phyloP scores from a whole-genome alignment of 2,888 invertebrate species.

The Glyphotaelius pellucidus region DNA sequence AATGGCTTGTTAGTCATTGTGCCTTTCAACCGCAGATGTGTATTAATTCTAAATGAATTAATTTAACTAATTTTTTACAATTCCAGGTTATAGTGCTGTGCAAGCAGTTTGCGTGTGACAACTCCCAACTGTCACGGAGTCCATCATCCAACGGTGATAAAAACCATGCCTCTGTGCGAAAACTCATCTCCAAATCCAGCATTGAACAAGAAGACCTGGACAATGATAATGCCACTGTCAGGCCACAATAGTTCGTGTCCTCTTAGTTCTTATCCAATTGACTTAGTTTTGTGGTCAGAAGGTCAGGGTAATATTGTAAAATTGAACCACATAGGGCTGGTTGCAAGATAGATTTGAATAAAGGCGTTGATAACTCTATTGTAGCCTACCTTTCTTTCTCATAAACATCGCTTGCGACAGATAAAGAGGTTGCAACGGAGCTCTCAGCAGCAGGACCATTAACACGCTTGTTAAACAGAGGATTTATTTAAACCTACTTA shows the following conservation, averaged over 20 bases:
- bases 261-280: conserved; percentile 12
- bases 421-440: not conserved
- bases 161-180: conserved; percentile 75
- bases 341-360: not conserved
- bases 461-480: not conserved
- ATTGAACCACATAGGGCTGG: not conserved
- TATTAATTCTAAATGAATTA: no score
- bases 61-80: not conserved
- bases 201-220: conserved; percentile 66
- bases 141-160: conserved; percentile 75
- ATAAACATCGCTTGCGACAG: not conserved
- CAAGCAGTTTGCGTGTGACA: conserved; percentile 75
- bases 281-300: not conserved
- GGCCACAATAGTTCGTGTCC: conserved; percentile 40
- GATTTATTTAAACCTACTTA: not conserved
- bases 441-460: not conserved
- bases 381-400: not conserved
- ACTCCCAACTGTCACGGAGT: conserved; percentile 74
- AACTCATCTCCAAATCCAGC: conserved; percentile 71
- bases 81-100: conserved; percentile 72
- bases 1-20: no score
- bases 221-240: conserved; percentile 54
- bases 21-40: no score
- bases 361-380: not conserved
- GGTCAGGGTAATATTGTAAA: not conserved